phyloP scores from a whole-genome alignment of 2,113 vertebrate genomes.

The Lates calcarifer region DNA sequence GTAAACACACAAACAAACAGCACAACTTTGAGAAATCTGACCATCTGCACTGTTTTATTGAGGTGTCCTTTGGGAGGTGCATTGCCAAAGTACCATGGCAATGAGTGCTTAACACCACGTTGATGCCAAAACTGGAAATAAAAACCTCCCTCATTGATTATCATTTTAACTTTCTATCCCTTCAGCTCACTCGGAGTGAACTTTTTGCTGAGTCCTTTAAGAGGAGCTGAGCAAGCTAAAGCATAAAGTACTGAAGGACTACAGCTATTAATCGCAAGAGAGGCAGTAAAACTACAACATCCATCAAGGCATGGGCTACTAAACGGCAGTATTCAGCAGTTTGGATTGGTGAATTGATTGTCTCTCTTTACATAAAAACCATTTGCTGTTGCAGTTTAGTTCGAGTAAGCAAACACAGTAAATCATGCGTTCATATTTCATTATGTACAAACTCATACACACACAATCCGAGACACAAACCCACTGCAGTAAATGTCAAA shows the following conservation, averaged over 20 bases:
- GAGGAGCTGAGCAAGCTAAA: slow-evolving; percentile 56
- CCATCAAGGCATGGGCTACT: slow-evolving; percentile 16
- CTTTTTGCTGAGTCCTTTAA: slow-evolving; percentile 11
- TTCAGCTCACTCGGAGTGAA: not conserved
- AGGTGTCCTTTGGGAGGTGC: not conserved
- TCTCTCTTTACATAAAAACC: slow-evolving; percentile 11
- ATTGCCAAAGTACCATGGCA: not conserved
- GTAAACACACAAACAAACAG: not conserved
- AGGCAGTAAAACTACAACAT: slow-evolving; percentile 48
- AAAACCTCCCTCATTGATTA: not conserved
- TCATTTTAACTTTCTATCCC: not conserved
- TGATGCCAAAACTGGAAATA: not conserved
- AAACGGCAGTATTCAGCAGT: slow-evolving; percentile 12
- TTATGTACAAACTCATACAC: not conserved
- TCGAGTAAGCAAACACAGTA: not conserved
- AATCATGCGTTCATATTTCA: not conserved
- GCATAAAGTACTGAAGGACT: slow-evolving; percentile 15
- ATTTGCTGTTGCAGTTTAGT: not conserved
- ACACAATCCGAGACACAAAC: not conserved
- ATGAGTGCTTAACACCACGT: not conserved
- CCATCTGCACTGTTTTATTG: slow-evolving; percentile 8
- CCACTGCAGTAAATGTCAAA: slow-evolving; percentile 4
- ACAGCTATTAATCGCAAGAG: slow-evolving; percentile 9
- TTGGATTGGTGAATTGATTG: slow-evolving; percentile 26
- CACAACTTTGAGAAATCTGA: not conserved